Base-by-base conservation (phyloP, 53 echinoderm and acorn worm genomes). In the Temnopleurus reevesii region DNA sequence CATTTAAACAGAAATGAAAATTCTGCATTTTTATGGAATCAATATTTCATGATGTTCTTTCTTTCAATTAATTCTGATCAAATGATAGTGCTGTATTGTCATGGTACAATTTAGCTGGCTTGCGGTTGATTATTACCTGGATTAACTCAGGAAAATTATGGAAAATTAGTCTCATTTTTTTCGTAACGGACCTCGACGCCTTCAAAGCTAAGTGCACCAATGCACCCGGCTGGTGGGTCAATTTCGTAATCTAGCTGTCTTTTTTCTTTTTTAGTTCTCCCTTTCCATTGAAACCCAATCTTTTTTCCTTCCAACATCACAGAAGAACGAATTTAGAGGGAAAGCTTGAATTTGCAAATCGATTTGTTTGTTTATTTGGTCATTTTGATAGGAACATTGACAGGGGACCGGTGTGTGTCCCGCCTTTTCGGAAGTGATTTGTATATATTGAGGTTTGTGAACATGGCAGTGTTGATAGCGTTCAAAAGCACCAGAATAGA, bases 311-410 rank as follows among this genome's bases (percentile, higher is more conserved):
- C 43, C 36, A 41, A 41, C 41, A 36, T 63, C n/a, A n/a, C n/a
- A 41, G 71, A 41, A 21, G 71, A 63, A 38, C 71, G 38, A 71
- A 71, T 71, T 36, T 21, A 27, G 41, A 38, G 41, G 71, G 10
- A 71, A 71, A 71, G 10, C 71, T 71, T 71, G 71, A 71, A 71
- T 71, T 43, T 71, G 41, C 71, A 36, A 71, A 71, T 80, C 46
- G 80, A 46, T 80, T 46, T 80, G 47, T 80, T 80, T 80, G 80
- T 80, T 80, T 80, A 80, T 47, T 47, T 80, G 80, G 80, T 51
- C 80, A 46, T 28, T 47, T 35, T 80, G 80, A 46, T 51, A 29
- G 51, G 49, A 6, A 80, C 18, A 49, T 80, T 24, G 80, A 49
- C n/a, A n/a, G n/a, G n/a, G n/a, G n/a, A n/a, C n/a, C n/a, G 71